Base-by-base conservation (phyloP, 2,888 invertebrate species). In the Strigamia maritima region DNA sequence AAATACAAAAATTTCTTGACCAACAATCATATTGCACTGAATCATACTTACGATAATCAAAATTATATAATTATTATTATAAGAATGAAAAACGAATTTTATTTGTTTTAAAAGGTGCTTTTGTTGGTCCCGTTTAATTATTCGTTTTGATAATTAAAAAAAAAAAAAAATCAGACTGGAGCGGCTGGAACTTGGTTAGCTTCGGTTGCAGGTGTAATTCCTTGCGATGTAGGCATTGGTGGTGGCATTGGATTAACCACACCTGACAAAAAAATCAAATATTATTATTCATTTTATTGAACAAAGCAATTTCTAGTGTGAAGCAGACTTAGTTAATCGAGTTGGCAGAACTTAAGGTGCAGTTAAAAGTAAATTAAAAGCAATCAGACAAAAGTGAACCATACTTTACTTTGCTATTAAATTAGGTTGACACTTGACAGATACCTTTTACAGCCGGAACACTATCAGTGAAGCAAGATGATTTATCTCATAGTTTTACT, bases 221-320 rank as follows among this genome's bases (percentile, higher is more conserved):
- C 60, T 60, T 60, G 60, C 60, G 60, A 22, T 60, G 60, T 22
- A 24, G 60, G 60, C 60, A 60, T 60, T 10, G 60, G 60, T 22
- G 60, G 60, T 60, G 60, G 60, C 60, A 60, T 60, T 60, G 60
- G 60, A 60, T 60, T 60, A 19, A 60, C 60, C 60, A 60, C 22
- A 60, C 60, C 60, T 60, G 19, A 60, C n/a, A 2, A 19, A 8
- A 19, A 22, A 60, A 60, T 60, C 10, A 24, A 22, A 16, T 19
- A 16, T 60, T 49, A 35, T 7, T 14, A 14, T 10, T 6, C 40
- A 40, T 6, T 12, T 1, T 14, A 2, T 40, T 2, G 1, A 40
- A 16, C 16, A 16, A 3, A 3, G 4, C 10, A 3, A 3, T 14
- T 40, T 16, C 10, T 3, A 40, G 2, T 40, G 40, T 10, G 40